These are phyloP conservation scores for Yponomeuta evonymella DNA, from an alignment of 2,888 invertebrate species.

Conservation along the genomic window DNA sequence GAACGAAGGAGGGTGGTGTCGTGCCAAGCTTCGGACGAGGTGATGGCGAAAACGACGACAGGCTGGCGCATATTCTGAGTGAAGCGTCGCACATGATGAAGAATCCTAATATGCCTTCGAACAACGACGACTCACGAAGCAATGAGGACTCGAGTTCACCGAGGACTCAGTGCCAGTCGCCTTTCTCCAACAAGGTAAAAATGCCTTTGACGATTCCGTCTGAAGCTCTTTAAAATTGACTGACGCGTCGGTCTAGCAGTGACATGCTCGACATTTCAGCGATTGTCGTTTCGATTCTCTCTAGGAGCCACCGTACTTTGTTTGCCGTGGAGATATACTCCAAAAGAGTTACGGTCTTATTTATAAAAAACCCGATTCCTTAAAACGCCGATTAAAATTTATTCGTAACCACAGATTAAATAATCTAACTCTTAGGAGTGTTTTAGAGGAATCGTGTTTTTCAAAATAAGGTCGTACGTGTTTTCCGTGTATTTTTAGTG, in stretches of 20 bases:
- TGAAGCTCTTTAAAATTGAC: constrained; percentile 20
- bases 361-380: too few relatives aligned
- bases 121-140: constrained; percentile 80
- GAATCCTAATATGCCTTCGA: constrained; percentile 66
- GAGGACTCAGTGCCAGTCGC: constrained; percentile 86
- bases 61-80: constrained; percentile 93
- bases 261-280: too few relatives aligned
- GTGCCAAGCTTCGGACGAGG: constrained; percentile 84
- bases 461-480: too few relatives aligned
- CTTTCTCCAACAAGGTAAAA: constrained; percentile 83
- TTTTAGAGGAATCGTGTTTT: too few relatives aligned
- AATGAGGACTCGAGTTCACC: constrained; percentile 89
- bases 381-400: too few relatives aligned
- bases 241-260: background rate
- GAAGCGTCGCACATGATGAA: constrained; percentile 96
- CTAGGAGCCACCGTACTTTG: too few relatives aligned
- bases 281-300: too few relatives aligned
- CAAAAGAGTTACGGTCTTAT: too few relatives aligned
- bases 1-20: constrained; percentile 87
- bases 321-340: too few relatives aligned
- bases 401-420: too few relatives aligned
- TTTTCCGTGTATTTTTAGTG: too few relatives aligned
- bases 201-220: background rate
- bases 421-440: too few relatives aligned
- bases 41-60: constrained; percentile 89